Base-by-base conservation (phyloP, 2,113 vertebrate genomes). In the Agapornis roseicollis region DNA sequence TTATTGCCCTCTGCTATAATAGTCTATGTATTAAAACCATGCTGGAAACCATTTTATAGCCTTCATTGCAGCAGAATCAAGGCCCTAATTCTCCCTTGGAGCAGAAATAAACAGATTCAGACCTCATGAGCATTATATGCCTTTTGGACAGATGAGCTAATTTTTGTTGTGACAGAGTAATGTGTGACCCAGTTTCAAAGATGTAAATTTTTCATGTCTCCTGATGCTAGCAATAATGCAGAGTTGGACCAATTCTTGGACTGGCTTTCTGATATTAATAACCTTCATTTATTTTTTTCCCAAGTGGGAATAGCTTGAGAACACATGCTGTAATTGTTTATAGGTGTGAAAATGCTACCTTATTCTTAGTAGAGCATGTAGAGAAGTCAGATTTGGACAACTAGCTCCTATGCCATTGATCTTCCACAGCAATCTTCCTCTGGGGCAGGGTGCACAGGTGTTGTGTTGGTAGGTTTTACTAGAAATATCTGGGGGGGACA, bases 141-240 rank as follows among this genome's bases (percentile, higher is more conserved):
- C 49, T 86, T 95, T 92, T 89, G 93, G 94, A 94, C 91, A 89
- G 78, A 85, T 90, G 82, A 91, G 73, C 79, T 85, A 90, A 93
- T 90, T 95, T 94, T 95, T 88, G 66, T 88, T 93, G 93, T 89
- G 73, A 77, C 80, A 87, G 72, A 96, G 66, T 71, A 88, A 47
- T 28, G 25, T 7, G 2, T 88, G 94, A 90, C 94, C 87, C 73
- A 92, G 55, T 92, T 96, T 78, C 46, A 91, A 79, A 76, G 64
- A 85, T 94, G 56, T 63, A 87, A 77, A 77, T 74, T 81, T 94
- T 93, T 97, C 71, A 64, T 76, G 52, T 77, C 76, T 82, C 90
- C 37, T 80, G 74, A 77, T 1, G 4, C 22, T 61, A 92, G 63
- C 7, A 0, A 77, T 88, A 90, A 81, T 74, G 76, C 80, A 77